A percentile compares a stretch with the other conserved stretches of the same genome.
phyloP scores from a whole-genome alignment of 2,113 vertebrate species.

The Dicrurus megarhynchus region DNA sequence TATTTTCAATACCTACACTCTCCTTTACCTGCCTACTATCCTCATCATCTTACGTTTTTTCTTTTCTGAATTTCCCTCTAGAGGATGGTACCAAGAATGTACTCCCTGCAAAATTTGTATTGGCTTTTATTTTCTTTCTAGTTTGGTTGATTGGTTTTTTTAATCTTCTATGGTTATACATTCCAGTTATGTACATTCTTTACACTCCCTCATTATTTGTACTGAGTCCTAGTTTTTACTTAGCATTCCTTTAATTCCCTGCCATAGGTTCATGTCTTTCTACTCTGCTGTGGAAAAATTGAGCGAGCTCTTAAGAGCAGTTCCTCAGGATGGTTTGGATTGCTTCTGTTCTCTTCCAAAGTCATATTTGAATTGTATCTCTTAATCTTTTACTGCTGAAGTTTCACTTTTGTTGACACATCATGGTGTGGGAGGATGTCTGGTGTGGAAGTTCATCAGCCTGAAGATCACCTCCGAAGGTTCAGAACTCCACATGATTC shows the following conservation, averaged over 20 bases:
- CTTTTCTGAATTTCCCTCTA: background rate
- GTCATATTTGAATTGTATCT: background rate
- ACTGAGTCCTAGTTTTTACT: background rate
- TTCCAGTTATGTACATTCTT: conserved; percentile 15
- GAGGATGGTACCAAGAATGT: background rate
- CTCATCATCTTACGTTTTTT: background rate
- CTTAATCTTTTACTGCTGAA: background rate
- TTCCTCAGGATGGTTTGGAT: background rate
- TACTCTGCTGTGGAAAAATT: background rate
- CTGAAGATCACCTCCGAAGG: background rate
- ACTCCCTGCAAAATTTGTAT: background rate
- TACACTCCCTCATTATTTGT: background rate
- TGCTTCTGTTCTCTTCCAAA: background rate
- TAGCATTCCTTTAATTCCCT: background rate
- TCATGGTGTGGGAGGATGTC: background rate
- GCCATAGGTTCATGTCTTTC: background rate
- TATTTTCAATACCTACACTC: background rate
- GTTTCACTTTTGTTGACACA: background rate
- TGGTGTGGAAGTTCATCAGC: background rate
- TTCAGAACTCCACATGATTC: background rate
- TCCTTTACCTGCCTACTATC: background rate
- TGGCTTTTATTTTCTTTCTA: background rate
- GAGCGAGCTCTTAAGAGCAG: background rate
- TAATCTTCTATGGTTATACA: background rate
- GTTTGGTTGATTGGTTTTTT: background rate